Evolutionary conservation across 2,888 invertebrate genomes (phyloP), one percentile per base, ranked within the genome.

Genomic region (Rotaria sp.): DNA sequence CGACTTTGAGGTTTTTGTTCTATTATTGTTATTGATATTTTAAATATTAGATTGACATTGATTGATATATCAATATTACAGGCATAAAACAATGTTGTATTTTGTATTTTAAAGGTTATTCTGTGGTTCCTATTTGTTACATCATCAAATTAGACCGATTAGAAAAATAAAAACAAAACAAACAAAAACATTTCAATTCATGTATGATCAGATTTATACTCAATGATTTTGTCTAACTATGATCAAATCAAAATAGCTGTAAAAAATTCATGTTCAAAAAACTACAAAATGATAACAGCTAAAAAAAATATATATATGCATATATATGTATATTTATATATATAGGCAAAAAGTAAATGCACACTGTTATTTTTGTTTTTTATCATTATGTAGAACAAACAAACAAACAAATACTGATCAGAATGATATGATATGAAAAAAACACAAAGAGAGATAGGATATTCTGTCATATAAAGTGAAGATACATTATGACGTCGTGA

Each of bases 61-160:
- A 67, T 67, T 67, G 21, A 67, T 67, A 67, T 35, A 67, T 5
- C 18, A 15, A 7, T 67, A 30, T 67, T 35, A 67, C 21, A 8
- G 38, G 4, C 18, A 30, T 18, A 8, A 21, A 35, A 67, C 7
- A 21, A 26, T 55, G 4, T 26, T 55, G 8, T 2, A 10, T 26
- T 30, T 21, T 11, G 21, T 35, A 5, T 52, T 41, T 52, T 7
- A 52, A 52, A 52, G 52, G 67, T 67, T 30, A 35, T 67, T 35
- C 0, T 67, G 15, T 67, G 18, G 18, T 35, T 35, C 5, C 10
- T 13, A 38, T 21, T 67, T 55, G 21, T 35, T 21, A 15, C 21
- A 67, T 67, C 67, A 67, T 67, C 67, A 67, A 67, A 38, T 67
- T 67, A 67, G 67, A 67, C 35, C 67, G 67, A 67, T 55, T 24